Base-by-base conservation (phyloP, 2,113 vertebrate genomes). In the Leucopsar rothschildi region DNA sequence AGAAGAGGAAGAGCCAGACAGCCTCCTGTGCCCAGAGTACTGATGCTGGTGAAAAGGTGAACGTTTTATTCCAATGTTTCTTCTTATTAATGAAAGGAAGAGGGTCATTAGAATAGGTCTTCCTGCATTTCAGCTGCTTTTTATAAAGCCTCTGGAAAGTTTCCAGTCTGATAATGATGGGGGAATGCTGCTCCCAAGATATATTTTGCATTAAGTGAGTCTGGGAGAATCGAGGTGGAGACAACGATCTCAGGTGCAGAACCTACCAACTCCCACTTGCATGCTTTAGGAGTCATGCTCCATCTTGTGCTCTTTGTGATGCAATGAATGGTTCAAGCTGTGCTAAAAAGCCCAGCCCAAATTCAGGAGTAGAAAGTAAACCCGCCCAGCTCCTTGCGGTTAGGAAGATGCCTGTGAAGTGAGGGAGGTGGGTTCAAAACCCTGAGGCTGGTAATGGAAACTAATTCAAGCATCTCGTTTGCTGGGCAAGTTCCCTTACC, bases 231-330 rank as follows among this genome's bases (percentile, higher is more conserved):
- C 2, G 4, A 85, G 66, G 55, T 70, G 76, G 59, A 93, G 90
- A 93, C 82, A 82, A 95, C 33, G 78, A 93, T 93, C 88, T 90
- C 22, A 15, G 53, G 39, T 57, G 44, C 75, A 81, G 86, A 83
- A 70, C 44, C 47, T 53, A 6, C 82, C 64, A 35, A 31, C 88
- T 87, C 90, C 85, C 94, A 94, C 79, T 76, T 28, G 68, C 33
- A 0, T 50, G 85, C 68, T 45, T 61, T 4, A n/a, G 60, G 31
- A 94, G 49, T 94, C 92, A 63, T 77, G 91, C 92, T 97, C 55
- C 82, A 66, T 95, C 95, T 92, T 96, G 92, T 40, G 78, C 95
- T 52, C 29, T 13, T 47, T 35, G 82, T 94, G 92, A 93, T 37
- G 76, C 92, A 94, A 86, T 1, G 25, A 57, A 73, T 4, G 15